Base-by-base conservation (phyloP, 30 jellyfish, hydroid and myxozoan genomes). In the Turritopsis dohrnii region DNA sequence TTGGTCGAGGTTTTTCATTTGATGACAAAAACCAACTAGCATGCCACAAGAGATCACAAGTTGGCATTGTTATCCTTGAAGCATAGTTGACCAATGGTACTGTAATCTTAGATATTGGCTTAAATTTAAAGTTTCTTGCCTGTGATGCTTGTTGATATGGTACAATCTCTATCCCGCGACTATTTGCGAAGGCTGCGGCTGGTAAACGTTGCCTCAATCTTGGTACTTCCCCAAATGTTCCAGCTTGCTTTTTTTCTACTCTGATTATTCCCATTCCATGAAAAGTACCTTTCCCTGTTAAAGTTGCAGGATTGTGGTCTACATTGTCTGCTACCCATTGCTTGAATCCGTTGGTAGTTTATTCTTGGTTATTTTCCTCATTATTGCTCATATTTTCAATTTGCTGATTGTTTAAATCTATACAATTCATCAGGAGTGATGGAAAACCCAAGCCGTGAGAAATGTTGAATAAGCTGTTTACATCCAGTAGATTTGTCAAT, bases 361-460 rank as follows among this genome's bases (percentile, higher is more conserved):
- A 26, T 72, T 72, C 29, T 28, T 83, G 81, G 66, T 9, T 71
- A 18, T 71, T 28, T 7, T 3, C 65, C 16, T 69, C 77, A 1
- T 75, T 52, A 5, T 75, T 75, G 54, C 60, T 76, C 21, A 71
- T 66, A 53, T 85, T 53, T 69, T 54, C 85, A 77, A 81, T 74
- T n/a, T 27, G 84, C 90, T 20, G 95, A 86, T 71, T 86, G 91
- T 81, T 87, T 82, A 79, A 54, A 81, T 54, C 96, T 85, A 17
- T n/a, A 27, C 86, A 83, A 13, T 71, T 75, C 83, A 75, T 75
- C 83, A 4, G 83, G 83, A 75, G 76, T 75, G 52, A 75, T 75
- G 5, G 60, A 75, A 75, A 75, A 75, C 17, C 83, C 83, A 28
- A 75, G 53, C n/a, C 65, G 52, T 29, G 60, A 75, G 83, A 75